Evolutionary conservation across 2,888 invertebrate species (phyloP).

Genomic region (Subacronicta megacephala): DNA sequence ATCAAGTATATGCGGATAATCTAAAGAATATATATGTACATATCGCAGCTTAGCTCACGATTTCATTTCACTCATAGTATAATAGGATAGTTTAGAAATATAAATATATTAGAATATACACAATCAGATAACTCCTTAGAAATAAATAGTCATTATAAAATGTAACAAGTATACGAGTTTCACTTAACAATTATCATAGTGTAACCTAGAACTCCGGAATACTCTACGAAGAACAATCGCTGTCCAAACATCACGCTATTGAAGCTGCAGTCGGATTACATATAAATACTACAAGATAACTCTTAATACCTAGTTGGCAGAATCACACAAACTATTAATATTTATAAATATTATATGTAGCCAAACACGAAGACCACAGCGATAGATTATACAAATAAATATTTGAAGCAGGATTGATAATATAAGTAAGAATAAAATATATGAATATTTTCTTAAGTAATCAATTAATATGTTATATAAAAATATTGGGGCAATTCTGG

Average conservation of each 20-base stretch:
- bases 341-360: conserved; percentile 47
- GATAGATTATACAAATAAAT: conserved; percentile 53
- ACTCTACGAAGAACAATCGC: conserved; percentile 22
- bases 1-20: conserved; percentile 16
- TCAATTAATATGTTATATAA: conserved; percentile 54
- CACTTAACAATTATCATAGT: conserved; percentile 50
- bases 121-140: conserved; percentile 46
- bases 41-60: conserved; percentile 38
- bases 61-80: conserved; percentile 53
- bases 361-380: conserved; percentile 63
- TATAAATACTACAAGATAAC: conserved; percentile 65
- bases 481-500: conserved; percentile 65
- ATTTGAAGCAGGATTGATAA: conserved; percentile 44
- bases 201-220: conserved; percentile 38
- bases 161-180: conserved; percentile 59
- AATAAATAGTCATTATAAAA: conserved; percentile 52
- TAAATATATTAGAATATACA: conserved; percentile 48
- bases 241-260: conserved; percentile 47
- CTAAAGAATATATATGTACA: conserved; percentile 15
- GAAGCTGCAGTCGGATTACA: conserved; percentile 75
- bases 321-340: conserved; percentile 63
- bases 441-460: conserved; percentile 46
- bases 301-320: conserved; percentile 70
- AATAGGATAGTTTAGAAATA: conserved; percentile 49
- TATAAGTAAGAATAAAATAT: conserved; percentile 50